Percentiles rank a stretch among this genome's conserved stretches.
phyloP scores from a whole-genome alignment of 2,797 vertebrate genomes.

The Tragelaphus oryx region DNA sequence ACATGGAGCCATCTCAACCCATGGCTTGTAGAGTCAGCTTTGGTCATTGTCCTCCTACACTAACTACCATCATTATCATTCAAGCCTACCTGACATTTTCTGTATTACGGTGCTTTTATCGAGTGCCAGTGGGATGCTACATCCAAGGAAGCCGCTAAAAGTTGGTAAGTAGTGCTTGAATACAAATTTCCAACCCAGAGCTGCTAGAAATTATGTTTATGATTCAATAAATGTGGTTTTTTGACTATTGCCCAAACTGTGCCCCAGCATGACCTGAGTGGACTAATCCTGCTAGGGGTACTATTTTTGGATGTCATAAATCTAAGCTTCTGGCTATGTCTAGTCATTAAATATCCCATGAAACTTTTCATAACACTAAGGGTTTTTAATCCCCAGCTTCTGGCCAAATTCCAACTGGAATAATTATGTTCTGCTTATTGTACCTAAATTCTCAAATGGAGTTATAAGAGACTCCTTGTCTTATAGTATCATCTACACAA shows the following conservation, averaged over 20 bases:
- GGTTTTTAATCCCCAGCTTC: conserved; percentile 70
- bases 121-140: conserved; percentile 26
- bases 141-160: conserved; percentile 45
- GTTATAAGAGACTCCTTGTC: not conserved
- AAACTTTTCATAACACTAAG: conserved; percentile 73
- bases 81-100: conserved; percentile 11
- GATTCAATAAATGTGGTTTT: conserved; percentile 65
- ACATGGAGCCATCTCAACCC: not conserved
- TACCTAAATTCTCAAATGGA: conserved; percentile 61
- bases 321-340: conserved; percentile 71
- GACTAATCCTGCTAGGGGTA: conserved; percentile 54
- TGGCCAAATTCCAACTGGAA: conserved; percentile 67
- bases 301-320: conserved; percentile 72
- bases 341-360: conserved; percentile 73
- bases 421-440: conserved; percentile 64
- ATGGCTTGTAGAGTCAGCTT: not conserved
- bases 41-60: not conserved
- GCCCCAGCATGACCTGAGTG: conserved; percentile 66
- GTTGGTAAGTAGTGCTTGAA: conserved; percentile 47
- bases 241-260: conserved; percentile 65
- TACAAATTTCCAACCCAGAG: conserved; percentile 50
- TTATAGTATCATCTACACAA: conserved; percentile 55
- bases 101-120: conserved; percentile 16
- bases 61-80: not conserved
- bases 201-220: conserved; percentile 69